phyloP scores from a whole-genome alignment of 2,888 invertebrate species.

The Tortrix viridana region DNA sequence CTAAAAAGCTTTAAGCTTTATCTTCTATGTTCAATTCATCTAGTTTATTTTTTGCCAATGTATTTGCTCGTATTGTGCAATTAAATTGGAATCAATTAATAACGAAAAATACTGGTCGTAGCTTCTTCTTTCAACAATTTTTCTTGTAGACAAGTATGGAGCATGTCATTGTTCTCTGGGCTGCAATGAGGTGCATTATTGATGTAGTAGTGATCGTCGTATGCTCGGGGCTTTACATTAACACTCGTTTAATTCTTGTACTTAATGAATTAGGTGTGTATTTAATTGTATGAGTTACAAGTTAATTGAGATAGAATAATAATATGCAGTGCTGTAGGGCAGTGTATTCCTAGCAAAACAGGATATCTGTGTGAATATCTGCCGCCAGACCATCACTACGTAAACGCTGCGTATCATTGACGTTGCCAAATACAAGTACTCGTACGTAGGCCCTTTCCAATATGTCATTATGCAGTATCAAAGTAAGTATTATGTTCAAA shows the following conservation, averaged over 20 bases:
- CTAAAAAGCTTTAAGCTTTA: neutral
- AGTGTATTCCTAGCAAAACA: no score
- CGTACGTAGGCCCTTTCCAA: no score
- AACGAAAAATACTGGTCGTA: slow-evolving; percentile 2
- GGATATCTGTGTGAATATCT: no score
- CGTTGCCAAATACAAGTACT: no score
- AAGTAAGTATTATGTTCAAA: no score
- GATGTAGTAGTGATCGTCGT: slow-evolving; percentile 6
- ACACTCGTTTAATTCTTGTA: neutral
- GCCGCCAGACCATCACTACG: no score
- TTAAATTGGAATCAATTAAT: neutral
- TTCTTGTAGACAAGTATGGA: neutral
- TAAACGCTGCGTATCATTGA: no score
- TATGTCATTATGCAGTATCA: no score
- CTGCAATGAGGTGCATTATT: slow-evolving; percentile 10
- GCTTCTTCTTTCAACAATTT: no score
- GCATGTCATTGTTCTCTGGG: slow-evolving; percentile 16
- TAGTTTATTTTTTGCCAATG: neutral
- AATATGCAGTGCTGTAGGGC: no score
- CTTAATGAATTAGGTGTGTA: neutral
- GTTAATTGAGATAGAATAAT: no score
- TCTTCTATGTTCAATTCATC: neutral
- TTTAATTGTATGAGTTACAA: neutral
- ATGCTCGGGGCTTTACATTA: neutral
- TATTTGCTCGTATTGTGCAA: slow-evolving; percentile 1